Conservation (phyloP, 92 coral and sea anemone genomes). For the Actinernus sp. region DNA sequence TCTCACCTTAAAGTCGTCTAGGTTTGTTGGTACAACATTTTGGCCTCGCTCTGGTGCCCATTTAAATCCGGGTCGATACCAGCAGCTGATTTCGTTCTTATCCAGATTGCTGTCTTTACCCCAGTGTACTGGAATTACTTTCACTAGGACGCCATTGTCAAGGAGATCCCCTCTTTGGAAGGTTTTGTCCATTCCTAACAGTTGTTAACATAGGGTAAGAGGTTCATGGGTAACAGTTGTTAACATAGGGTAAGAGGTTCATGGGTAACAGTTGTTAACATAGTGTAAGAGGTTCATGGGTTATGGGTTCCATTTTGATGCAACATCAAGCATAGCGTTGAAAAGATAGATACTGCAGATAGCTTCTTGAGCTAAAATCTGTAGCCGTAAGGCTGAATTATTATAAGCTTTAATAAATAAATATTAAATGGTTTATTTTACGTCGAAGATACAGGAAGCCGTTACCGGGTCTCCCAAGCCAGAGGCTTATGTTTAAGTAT, state of each 20-base stretch:
- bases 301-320: too few species aligned
- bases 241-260: too few species aligned
- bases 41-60: constrained; percentile 85
- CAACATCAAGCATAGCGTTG: too few species aligned
- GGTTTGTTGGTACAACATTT: constrained; percentile 73
- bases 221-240: background rate
- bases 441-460: too few species aligned
- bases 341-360: too few species aligned
- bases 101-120: constrained; percentile 70
- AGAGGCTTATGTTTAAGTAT: too few species aligned
- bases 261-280: background rate
- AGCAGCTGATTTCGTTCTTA: constrained; percentile 81
- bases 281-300: background rate
- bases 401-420: too few species aligned
- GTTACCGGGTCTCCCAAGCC: too few species aligned
- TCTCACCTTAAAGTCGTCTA: constrained; percentile 77
- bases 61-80: constrained; percentile 90
- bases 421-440: too few species aligned
- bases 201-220: background rate
- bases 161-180: constrained; percentile 91
- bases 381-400: too few species aligned
- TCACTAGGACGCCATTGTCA: constrained; percentile 81
- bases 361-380: too few species aligned
- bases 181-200: constrained; percentile 98
- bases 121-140: constrained; percentile 93